Base-by-base conservation (phyloP, 2,797 vertebrate species). In the Nothura maculosa region DNA sequence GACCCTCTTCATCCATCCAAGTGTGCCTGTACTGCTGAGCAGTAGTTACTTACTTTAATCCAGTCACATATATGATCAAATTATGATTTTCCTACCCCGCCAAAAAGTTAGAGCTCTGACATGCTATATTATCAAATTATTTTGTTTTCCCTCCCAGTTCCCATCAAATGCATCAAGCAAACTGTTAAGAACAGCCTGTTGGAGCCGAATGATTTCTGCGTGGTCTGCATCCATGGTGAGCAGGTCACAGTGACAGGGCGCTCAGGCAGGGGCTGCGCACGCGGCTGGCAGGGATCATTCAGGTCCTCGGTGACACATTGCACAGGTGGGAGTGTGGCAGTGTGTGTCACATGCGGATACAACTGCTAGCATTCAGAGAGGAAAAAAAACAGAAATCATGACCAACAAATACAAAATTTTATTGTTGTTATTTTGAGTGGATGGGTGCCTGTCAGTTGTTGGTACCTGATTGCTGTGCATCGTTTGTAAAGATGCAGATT, bases 141-240 rank as follows among this genome's bases (percentile, higher is more conserved):
- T 80, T 64, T 93, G 87, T 52, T 80, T 6, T 19, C 47, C 48
- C 34, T 87, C 79, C 68, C 38, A 72, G 34, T 78, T 89, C 38
- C 76, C 64, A 92, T 87, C 64, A 96, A 66, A 50, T n/a, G 13
- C 38, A 85, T 90, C 70, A 92, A 83, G 60, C 67, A 91, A 87
- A 79, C 67, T 76, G 74, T 47, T 91, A 30, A 38, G 85, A 80
- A 80, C 70, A 86, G 61, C 76, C 93, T 85, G 63, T 58, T 86
- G 80, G 68, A 93, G 52, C 55, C 72, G 86, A 85, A 52, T 72
- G 48, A 55, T 76, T 96, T 75, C 47, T 50, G 76, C 30, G 74
- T 2, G 3, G 64, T 82, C 20, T 2, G 62, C 30, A 13, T 96
- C 81, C 93, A 57, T 87, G 80, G 84, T 0, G 7, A 92, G 77